Conservation (phyloP, 2,888 invertebrate genomes). For the Exocentrus adspersus region DNA sequence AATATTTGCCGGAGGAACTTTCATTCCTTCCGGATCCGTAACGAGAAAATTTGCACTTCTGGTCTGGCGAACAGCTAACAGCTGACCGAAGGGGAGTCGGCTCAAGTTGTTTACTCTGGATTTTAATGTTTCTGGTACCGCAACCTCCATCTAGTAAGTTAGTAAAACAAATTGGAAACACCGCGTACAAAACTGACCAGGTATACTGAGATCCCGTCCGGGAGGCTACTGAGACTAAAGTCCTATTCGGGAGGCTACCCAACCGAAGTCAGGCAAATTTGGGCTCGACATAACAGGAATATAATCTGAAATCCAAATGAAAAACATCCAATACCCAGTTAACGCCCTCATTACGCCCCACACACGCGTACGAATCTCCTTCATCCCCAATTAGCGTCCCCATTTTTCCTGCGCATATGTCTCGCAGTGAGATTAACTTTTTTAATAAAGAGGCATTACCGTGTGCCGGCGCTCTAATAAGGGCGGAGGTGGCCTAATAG, state of each 20-base stretch:
- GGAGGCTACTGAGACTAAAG: too few species aligned
- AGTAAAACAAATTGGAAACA: too few species aligned
- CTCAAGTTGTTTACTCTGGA: constrained; percentile 28
- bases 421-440: constrained; percentile 26
- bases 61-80: constrained; percentile 29
- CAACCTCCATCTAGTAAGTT: too few species aligned
- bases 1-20: constrained; percentile 39
- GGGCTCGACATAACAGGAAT: too few species aligned
- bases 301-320: too few species aligned
- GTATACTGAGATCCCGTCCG: too few species aligned
- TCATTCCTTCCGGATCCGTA: constrained; percentile 27
- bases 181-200: too few species aligned
- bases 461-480: constrained; percentile 12
- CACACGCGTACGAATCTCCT: background rate
- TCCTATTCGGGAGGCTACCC: too few species aligned
- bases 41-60: constrained; percentile 19
- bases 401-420: background rate
- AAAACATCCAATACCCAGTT: background rate
- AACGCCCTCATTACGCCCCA: background rate
- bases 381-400: background rate
- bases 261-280: too few species aligned
- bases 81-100: constrained; percentile 17
- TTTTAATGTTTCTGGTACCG: constrained; percentile 3
- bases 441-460: constrained; percentile 31
- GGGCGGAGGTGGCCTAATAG: constrained; percentile 11